Conservation (phyloP, 2,888 invertebrate species). For the Nomada fucata region DNA sequence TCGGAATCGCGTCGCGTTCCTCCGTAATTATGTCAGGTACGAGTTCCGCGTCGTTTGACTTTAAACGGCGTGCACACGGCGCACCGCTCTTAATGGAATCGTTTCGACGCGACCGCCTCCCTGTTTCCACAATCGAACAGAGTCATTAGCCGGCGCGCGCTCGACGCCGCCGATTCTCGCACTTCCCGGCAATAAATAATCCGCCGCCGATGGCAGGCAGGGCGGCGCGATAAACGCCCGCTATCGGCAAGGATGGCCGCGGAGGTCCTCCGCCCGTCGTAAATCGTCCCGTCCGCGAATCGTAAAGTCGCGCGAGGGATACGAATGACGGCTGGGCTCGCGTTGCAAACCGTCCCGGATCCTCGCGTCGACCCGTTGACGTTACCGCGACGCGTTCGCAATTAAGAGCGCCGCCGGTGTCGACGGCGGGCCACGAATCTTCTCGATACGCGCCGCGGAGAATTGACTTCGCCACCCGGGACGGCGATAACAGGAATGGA, state of each 20-base stretch:
- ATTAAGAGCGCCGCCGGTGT: constrained; percentile 25
- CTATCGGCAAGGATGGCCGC: constrained; percentile 26
- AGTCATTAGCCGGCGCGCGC: constrained; percentile 48
- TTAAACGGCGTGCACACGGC: constrained; percentile 59
- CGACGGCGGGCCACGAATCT: constrained; percentile 5
- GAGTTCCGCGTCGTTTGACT: constrained; percentile 56
- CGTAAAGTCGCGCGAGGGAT: constrained; percentile 29
- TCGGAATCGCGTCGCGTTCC: constrained; percentile 33
- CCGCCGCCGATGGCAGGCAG: not conserved
- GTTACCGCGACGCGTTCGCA: constrained; percentile 1
- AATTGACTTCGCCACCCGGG: constrained; percentile 39
- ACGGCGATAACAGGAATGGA: constrained; percentile 17
- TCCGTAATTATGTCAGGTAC: constrained; percentile 65
- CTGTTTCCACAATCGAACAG: constrained; percentile 47
- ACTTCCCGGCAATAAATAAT: constrained; percentile 48
- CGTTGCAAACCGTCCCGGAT: constrained; percentile 13
- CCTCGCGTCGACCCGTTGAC: not conserved
- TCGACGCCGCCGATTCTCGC: constrained; percentile 38
- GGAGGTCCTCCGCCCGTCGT: constrained; percentile 34
- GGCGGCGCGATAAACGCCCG: constrained; percentile 7
- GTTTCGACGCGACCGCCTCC: constrained; percentile 44
- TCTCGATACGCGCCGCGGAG: not conserved
- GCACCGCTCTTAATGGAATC: constrained; percentile 53
- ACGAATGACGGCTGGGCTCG: constrained; percentile 30
- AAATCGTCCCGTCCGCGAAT: constrained; percentile 40